Conservation (phyloP, 2,797 vertebrate species). For the Lycodopsis pacificus region DNA sequence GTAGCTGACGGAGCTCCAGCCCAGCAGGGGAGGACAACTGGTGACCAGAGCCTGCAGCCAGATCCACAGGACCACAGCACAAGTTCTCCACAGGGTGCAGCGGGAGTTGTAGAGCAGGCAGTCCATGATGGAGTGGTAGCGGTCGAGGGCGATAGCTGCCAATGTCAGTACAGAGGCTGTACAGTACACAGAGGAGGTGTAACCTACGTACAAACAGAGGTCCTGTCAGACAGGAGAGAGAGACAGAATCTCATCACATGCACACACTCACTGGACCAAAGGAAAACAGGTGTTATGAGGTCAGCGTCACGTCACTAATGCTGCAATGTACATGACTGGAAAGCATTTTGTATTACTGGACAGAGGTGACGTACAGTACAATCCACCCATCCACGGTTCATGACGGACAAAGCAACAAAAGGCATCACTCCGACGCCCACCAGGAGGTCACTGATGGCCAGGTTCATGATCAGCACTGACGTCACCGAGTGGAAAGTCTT, state of each 20-base stretch:
- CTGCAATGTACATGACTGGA: background rate
- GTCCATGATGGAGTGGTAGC: conserved; percentile 88
- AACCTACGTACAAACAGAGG: conserved; percentile 86
- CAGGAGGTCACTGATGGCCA: conserved; percentile 88
- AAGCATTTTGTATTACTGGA: background rate
- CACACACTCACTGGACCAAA: background rate
- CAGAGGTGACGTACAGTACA: conserved; percentile 75
- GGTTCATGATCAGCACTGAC: conserved; percentile 87
- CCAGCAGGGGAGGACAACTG: conserved; percentile 86
- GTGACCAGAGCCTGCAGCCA: conserved; percentile 87
- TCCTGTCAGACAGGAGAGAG: conserved; percentile 70
- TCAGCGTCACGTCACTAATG: background rate
- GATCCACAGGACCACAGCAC: conserved; percentile 86
- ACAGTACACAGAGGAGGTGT: conserved; percentile 89
- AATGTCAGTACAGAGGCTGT: conserved; percentile 87
- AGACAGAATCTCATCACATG: conserved; percentile 16
- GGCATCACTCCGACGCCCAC: conserved; percentile 88
- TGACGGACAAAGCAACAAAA: conserved; percentile 85
- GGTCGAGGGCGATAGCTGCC: conserved; percentile 87
- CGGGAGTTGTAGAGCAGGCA: conserved; percentile 86
- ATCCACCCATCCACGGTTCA: conserved; percentile 82
- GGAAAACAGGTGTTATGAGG: background rate
- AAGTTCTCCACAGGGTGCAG: conserved; percentile 82
- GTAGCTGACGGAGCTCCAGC: conserved; percentile 85
- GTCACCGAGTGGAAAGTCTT: conserved; percentile 86